phyloP scores from a whole-genome alignment of 2,888 invertebrate genomes.

The Hypolimnas misippus region DNA sequence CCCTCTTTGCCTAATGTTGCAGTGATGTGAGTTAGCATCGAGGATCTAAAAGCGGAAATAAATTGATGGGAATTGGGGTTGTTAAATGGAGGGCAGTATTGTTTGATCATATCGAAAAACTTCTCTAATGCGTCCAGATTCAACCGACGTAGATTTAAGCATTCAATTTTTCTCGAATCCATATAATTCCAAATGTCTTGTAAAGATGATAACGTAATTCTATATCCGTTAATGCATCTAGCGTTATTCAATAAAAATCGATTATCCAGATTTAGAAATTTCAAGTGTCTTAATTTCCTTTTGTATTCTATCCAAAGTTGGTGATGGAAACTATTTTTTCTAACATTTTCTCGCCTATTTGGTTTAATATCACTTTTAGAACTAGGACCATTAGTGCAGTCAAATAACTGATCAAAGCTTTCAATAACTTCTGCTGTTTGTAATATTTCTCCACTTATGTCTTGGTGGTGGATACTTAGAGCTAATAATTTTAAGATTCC shows the following conservation, averaged over 20 bases:
- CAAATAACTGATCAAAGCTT: constrained; percentile 13
- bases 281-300: background rate
- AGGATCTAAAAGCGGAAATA: background rate
- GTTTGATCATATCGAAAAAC: background rate
- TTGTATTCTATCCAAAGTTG: background rate
- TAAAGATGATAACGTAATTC: background rate
- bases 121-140: background rate
- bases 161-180: background rate
- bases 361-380: constrained; percentile 9
- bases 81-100: background rate
- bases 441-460: background rate
- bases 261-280: background rate
- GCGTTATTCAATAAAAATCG: background rate
- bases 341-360: constrained; percentile 8
- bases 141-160: background rate
- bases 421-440: constrained; percentile 12
- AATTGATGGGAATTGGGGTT: background rate
- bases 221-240: background rate
- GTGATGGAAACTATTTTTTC: constrained; percentile 6
- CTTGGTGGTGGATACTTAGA: background rate
- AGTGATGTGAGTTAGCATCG: background rate
- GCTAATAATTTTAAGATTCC: constrained; percentile 12
- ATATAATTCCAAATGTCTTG: background rate
- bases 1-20: background rate
- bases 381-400: constrained; percentile 12